Base-by-base conservation (phyloP, 2,113 vertebrate genomes). In the Tupaia chinensis region DNA sequence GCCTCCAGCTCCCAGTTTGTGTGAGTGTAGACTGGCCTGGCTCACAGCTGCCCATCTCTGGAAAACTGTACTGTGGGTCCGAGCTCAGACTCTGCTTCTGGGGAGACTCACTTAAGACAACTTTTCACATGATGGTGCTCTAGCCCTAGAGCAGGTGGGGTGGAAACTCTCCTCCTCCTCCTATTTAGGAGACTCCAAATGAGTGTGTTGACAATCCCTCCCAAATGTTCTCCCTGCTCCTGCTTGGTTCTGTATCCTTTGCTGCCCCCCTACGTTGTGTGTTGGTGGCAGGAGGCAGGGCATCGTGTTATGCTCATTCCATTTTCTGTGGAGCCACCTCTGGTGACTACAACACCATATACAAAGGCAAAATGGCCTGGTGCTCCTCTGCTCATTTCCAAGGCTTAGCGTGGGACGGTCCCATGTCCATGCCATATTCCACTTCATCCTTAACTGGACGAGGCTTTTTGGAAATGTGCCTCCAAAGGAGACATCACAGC, bases 381-480 rank as follows among this genome's bases (percentile, higher is more conserved):
- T 44, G 23, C 63, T 10, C 32, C 77, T 58, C 81, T 63, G 20
- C 2, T 4, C 87, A n/a, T 80, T 87, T 56, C 27, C 74, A 66
- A 84, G 34, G 20, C 56, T 76, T n/a, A 25, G 5, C 25, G n/a
- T 68, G 34, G 20, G 78, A 80, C 7, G 23, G 25, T 22, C 17
- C 5, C 17, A 1, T 8, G 29, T 68, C 56, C n/a, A 9, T 56
- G 19, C 7, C 23, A 2, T 69, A 27, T 60, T 44, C 29, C 2
- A 4, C n/a, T 34, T 44, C 9, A 2, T 60, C 29, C 20, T 34
- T 53, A 61, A 44, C 22, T 61, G 56, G 9, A 5, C 22, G 54
- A 69, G 3, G 5, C 29, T 82, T 94, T 94, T 34, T 89, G 60
- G 76, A 87, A 83, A 83, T 60, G 69, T 22, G 44, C 80, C 93